These are phyloP conservation scores for Tenualosa thibaudeaui DNA, from an alignment of 2,797 vertebrate species.

Conservation along the genomic window DNA sequence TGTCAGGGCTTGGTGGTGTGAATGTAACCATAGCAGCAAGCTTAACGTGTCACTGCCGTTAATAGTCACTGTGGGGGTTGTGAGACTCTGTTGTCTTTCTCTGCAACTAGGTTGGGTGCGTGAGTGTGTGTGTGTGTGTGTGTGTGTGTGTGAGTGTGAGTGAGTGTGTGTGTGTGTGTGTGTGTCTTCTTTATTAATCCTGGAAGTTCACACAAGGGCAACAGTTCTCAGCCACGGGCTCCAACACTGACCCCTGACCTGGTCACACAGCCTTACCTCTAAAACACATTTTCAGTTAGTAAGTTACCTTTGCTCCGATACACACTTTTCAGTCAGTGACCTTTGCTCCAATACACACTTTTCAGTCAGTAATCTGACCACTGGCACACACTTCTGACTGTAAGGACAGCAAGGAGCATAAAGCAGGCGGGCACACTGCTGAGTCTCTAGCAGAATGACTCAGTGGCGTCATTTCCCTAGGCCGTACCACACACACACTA, in stretches of 20 bases:
- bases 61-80: slow-evolving; percentile 59
- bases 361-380: too few species aligned
- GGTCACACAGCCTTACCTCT: too few species aligned
- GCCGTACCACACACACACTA: too few species aligned
- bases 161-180: not conserved
- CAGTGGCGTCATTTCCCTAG: too few species aligned
- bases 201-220: not conserved
- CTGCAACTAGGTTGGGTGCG: not conserved
- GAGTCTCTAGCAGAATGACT: too few species aligned
- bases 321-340: not conserved
- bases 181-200: not conserved
- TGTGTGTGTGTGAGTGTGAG: slow-evolving; percentile 11
- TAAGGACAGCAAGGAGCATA: too few species aligned
- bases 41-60: slow-evolving; percentile 64
- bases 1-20: slow-evolving; percentile 55
- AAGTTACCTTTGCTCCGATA: not conserved
- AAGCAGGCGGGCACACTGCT: too few species aligned
- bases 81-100: slow-evolving; percentile 50
- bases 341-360: not conserved
- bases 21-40: slow-evolving; percentile 78
- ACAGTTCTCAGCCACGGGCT: too few species aligned
- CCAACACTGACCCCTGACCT: too few species aligned
- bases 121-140: not conserved
- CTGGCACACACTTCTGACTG: too few species aligned
- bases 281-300: too few species aligned